Percentiles rank a stretch among this genome's conserved stretches.
Evolutionary conservation across 30 jellyfish, hydroid and myxozoan genomes (phyloP).

Genomic region (Sanderia malayensis): DNA sequence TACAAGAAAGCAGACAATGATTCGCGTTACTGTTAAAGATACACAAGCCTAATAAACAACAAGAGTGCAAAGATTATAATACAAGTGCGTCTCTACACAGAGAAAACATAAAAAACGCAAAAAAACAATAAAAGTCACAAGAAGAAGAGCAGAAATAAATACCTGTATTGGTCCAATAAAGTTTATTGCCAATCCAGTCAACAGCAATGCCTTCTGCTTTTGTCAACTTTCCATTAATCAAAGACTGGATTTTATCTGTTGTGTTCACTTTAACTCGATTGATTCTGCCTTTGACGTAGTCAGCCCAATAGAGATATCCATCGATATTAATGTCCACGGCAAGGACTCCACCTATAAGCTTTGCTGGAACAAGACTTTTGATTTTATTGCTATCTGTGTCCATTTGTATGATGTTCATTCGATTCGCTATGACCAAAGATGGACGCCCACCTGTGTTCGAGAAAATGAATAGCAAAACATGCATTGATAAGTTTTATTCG

Average conservation of each 20-base stretch:
- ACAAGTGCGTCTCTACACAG: no score
- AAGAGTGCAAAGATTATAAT: no score
- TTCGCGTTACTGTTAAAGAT: no score
- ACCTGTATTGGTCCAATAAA: slow-evolving; percentile 96
- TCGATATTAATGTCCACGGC: slow-evolving; percentile 75
- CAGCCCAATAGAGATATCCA: slow-evolving; percentile 89
- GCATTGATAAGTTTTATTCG: no score
- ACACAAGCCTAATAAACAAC: no score
- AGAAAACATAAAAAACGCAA: no score
- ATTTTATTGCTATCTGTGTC: slow-evolving; percentile 66
- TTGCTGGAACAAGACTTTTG: slow-evolving; percentile 48
- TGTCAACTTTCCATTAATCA: slow-evolving; percentile 60
- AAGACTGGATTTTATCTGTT: slow-evolving; percentile 29
- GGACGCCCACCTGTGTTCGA: slow-evolving; percentile 82
- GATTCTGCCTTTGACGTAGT: slow-evolving; percentile 63
- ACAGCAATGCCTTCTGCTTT: slow-evolving; percentile 90
- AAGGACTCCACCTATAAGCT: slow-evolving; percentile 42
- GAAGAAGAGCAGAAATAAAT: no score
- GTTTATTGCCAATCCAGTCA: slow-evolving; percentile 91
- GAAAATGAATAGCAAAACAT: no score
- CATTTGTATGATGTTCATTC: slow-evolving; percentile 67
- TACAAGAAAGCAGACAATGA: no score
- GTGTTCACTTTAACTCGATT: slow-evolving; percentile 37
- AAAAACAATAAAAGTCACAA: no score
- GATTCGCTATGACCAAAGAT: slow-evolving; percentile 75